Evolutionary conservation across 1,140 invertebrate species (phyloP).

Genomic region (Parasteatoda tepidariorum): DNA sequence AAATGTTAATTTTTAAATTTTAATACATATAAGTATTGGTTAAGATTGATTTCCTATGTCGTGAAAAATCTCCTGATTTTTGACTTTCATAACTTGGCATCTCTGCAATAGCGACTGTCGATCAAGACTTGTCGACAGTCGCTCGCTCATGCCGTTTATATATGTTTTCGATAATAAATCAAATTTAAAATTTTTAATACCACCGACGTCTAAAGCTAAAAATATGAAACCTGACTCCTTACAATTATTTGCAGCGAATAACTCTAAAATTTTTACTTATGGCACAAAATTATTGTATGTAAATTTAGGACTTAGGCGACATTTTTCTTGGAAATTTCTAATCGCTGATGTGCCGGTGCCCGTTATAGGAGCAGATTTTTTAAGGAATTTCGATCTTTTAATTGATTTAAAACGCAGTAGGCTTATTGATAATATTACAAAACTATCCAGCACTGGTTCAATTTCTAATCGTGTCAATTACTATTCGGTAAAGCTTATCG

Average conservation of each 20-base stretch:
- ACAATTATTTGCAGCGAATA: slow-evolving; percentile 56
- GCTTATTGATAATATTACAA: slow-evolving; percentile 34
- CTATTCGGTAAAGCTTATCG: neutral
- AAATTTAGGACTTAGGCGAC: slow-evolving; percentile 10
- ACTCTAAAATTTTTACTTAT: slow-evolving; percentile 32
- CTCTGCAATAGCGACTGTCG: too few species aligned
- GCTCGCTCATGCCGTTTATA: too few species aligned
- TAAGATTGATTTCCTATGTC: too few species aligned
- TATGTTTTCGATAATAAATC: slow-evolving; percentile 37
- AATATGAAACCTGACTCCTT: neutral
- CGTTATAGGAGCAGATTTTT: slow-evolving; percentile 58
- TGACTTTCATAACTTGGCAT: too few species aligned
- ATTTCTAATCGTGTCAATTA: neutral
- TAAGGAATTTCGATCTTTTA: neutral
- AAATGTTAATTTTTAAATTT: too few species aligned
- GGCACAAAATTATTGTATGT: slow-evolving; percentile 21
- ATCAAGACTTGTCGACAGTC: too few species aligned
- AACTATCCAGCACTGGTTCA: neutral
- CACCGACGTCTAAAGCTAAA: slow-evolving; percentile 39
- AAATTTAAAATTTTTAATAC: slow-evolving; percentile 34
- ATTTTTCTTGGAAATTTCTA: slow-evolving; percentile 33
- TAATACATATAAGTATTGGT: too few species aligned
- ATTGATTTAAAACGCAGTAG: slow-evolving; percentile 1
- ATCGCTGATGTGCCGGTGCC: slow-evolving; percentile 29
- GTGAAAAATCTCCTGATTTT: too few species aligned